Evolutionary conservation across 2,888 invertebrate species (phyloP), one percentile per base, ranked within the genome.

Genomic region (Dromius quadrimaculatus): DNA sequence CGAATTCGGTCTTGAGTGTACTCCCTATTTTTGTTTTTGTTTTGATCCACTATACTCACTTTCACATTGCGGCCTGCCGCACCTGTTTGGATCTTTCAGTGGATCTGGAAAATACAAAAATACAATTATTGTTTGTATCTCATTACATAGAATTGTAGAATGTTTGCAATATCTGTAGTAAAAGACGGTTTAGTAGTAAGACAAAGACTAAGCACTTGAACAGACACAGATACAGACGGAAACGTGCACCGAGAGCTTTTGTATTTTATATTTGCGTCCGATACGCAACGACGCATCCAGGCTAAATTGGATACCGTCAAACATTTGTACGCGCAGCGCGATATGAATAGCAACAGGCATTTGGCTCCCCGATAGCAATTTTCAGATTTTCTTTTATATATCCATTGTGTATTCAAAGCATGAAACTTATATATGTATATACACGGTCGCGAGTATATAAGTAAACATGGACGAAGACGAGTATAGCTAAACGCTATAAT

Each of bases 31-130:
- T 65, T 43, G 32, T 36, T 69, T n/a, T n/a, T n/a, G n/a, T n/a
- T n/a, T n/a, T n/a, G n/a, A n/a, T n/a, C n/a, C n/a, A n/a, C n/a
- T 71, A 62, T 75, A 84, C 85, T 85, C 84, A 88, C 87, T 81
- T 77, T 85, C 84, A 79, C 92, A 92, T 74, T 86, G 84, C 32
- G 91, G 91, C 50, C 88, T 82, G 28, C 92, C 92, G 79, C 92
- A 92, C 76, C 90, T 88, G 74, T 87, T 87, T 0, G 90, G 90
- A 82, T 91, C 88, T 83, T 89, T 89, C 2, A 91, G 81, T 1
- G 90, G 90, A 86, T 90, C 91, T 92, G 84, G 23, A 81, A 83
- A 79, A 78, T 66, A 75, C 2, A 62, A 59, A 15, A 23, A 17
- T 50, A 50, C 5, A 23, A 11, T 59, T 36, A 36, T 59, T 34